These are phyloP conservation scores for Tringa solitaria DNA, from an alignment of 2,113 vertebrate species.

Conservation along the genomic window DNA sequence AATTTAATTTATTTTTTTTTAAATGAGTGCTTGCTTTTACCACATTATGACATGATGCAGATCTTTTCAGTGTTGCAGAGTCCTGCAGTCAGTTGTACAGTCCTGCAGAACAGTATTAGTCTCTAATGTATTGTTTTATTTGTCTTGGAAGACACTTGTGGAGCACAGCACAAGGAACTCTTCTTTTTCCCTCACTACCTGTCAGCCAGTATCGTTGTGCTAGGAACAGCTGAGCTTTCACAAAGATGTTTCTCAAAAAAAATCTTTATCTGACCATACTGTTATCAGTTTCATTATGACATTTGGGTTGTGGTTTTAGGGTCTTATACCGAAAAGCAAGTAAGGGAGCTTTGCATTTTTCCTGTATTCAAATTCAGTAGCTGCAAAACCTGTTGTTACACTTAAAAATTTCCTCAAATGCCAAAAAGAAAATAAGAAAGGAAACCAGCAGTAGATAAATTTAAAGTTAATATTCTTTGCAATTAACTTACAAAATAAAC, in stretches of 20 bases:
- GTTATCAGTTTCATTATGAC: background rate
- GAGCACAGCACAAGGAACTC: background rate
- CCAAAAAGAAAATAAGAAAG: background rate
- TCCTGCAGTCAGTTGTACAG: background rate
- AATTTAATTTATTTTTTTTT: background rate
- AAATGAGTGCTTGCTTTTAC: constrained; percentile 31
- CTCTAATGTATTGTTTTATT: background rate
- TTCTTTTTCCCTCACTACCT: background rate
- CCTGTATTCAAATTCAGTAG: background rate
- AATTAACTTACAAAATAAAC: background rate
- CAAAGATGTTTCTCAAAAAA: background rate
- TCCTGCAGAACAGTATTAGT: background rate
- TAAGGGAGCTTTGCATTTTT: background rate
- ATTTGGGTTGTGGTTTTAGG: background rate
- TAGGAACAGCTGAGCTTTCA: background rate
- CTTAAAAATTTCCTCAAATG: background rate
- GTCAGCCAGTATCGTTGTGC: background rate
- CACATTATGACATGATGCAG: background rate
- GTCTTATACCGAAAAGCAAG: background rate
- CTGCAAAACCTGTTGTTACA: background rate
- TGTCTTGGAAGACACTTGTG: background rate
- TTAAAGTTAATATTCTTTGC: background rate
- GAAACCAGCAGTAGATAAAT: background rate
- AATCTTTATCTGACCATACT: background rate
- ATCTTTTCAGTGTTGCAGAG: background rate